Base-by-base conservation (phyloP, 1,140 invertebrate species). In the Drosophila jambulina region DNA sequence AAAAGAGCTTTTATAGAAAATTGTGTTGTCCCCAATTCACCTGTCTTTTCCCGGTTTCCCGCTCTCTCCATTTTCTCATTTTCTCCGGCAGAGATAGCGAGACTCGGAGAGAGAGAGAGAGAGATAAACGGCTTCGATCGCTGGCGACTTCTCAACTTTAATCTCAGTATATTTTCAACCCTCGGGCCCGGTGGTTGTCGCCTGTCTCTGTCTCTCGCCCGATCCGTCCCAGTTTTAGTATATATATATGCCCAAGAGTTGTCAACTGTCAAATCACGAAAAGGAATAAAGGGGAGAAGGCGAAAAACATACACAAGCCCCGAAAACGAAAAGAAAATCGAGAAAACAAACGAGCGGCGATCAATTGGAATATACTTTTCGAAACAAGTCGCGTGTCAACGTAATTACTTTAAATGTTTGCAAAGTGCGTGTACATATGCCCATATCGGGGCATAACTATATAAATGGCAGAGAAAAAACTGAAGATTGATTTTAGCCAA, bases 321-420 rank as follows among this genome's bases (percentile, higher is more conserved):
- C 32, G n/a, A 38, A 54, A 34, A 53, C 25, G 25, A 80, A 58
- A 75, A 54, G 56, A 70, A 80, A 57, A 77, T 58, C 40, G 75
- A 54, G 40, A 68, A 63, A 49, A 57, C 54, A 49, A 65, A 64
- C 53, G 40, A 75, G 75, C 59, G 36, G 25, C 32, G 42, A 57
- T 49, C 51, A 65, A 72, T 74, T 63, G 81, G 78, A 85, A 84
- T 63, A 84, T 68, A 68, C 65, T 84, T 83, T 84, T 81, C 78
- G 78, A 86, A 85, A 86, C 82, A 29, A 86, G 82, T 85, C 82
- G 82, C 82, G 82, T 85, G 82, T 85, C 82, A 59, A 36, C 67
- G 65, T 84, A 68, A 84, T 80, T 80, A 79, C 82, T 67, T 70
- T 57, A 63, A 60, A 81, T 77, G 72, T 81, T 84, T 78, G 59